These are phyloP conservation scores for Trachymyrmex septentrionalis DNA, from an alignment of 1,140 invertebrate genomes.

Conservation along the genomic window DNA sequence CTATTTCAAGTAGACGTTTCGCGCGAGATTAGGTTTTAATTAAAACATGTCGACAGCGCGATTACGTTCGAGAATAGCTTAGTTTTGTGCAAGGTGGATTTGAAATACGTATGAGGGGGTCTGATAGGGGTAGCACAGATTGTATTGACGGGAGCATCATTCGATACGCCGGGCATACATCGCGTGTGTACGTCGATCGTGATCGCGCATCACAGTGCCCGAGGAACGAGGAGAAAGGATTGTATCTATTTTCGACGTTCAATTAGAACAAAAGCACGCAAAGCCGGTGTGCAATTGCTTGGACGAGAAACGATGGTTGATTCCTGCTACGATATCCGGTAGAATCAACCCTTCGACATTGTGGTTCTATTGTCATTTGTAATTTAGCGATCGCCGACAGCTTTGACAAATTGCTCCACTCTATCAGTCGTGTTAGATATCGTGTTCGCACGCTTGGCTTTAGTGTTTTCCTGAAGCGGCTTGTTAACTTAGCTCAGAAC, in stretches of 20 bases:
- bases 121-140: constrained; percentile 38
- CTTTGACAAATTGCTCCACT: constrained; percentile 57
- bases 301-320: neutral
- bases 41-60: constrained; percentile 28
- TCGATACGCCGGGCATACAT: constrained; percentile 64
- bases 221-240: constrained; percentile 43
- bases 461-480: neutral
- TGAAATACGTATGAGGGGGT: constrained; percentile 60
- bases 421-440: constrained; percentile 13
- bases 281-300: constrained; percentile 18
- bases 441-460: constrained; percentile 24
- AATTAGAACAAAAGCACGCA: constrained; percentile 51
- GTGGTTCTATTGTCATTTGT: constrained; percentile 4
- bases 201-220: constrained; percentile 55
- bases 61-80: constrained; percentile 38
- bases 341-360: constrained; percentile 25
- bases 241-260: constrained; percentile 52
- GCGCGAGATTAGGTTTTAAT: constrained; percentile 38
- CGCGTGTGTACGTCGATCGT: constrained; percentile 63
- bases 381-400: constrained; percentile 46
- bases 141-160: constrained; percentile 58
- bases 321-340: constrained; percentile 2
- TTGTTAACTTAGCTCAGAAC: neutral
- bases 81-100: constrained; percentile 53
- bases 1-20: neutral